Evolutionary conservation across 2,797 vertebrate species (phyloP).

Genomic region (Centroberyx gerrardi): DNA sequence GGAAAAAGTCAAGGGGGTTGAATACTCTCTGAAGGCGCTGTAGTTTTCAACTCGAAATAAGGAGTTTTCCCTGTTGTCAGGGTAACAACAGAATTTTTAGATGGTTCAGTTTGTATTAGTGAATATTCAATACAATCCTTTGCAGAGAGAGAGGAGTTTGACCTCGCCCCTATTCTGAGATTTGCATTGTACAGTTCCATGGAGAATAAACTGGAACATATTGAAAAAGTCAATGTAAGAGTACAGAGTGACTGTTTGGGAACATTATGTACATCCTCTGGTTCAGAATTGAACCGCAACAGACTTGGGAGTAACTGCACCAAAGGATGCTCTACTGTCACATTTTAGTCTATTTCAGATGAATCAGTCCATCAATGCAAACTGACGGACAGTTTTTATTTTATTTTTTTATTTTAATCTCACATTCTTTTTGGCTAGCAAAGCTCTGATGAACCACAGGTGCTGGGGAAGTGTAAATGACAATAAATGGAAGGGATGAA

Average conservation of each 20-base stretch:
- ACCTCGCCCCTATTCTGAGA: background rate
- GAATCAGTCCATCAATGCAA: conserved; percentile 28
- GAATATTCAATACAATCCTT: background rate
- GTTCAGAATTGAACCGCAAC: too few species aligned
- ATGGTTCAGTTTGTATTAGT: conserved; percentile 12
- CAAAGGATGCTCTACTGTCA: too few species aligned
- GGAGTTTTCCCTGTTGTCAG: background rate
- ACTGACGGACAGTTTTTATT: background rate
- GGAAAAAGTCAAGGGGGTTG: background rate
- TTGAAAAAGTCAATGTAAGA: conserved; percentile 7
- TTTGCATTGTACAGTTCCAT: background rate
- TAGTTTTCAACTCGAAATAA: background rate
- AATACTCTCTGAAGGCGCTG: conserved; percentile 2
- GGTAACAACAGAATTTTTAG: background rate
- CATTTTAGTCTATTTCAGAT: conserved; percentile 9
- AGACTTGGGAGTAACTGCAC: too few species aligned
- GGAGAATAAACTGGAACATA: background rate
- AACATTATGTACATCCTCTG: too few species aligned
- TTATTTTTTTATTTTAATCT: conserved; percentile 36
- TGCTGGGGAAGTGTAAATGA: conserved; percentile 50
- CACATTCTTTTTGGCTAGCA: conserved; percentile 56
- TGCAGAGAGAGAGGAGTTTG: background rate
- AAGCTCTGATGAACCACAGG: conserved; percentile 50
- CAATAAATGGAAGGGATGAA: conserved; percentile 68
- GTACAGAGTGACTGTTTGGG: background rate